A percentile compares a stretch with the other conserved stretches of the same genome.
These are phyloP conservation scores for Datnioides undecimradiatus DNA, from an alignment of 2,113 vertebrate genomes.

Conservation along the genomic window DNA sequence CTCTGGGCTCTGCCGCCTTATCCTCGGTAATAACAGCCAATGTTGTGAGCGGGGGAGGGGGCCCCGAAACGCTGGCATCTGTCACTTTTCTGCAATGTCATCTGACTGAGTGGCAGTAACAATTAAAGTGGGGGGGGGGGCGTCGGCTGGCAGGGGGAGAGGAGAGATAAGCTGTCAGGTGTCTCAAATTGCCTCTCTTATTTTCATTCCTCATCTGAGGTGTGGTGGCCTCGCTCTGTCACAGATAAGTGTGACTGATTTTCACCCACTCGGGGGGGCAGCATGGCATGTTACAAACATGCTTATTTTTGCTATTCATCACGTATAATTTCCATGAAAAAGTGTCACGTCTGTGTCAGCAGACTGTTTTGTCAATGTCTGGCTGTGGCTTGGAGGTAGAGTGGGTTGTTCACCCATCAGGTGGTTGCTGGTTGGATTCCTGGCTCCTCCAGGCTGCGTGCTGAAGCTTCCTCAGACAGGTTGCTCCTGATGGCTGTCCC, in stretches of 20 bases:
- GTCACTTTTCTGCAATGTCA: conserved; percentile 71
- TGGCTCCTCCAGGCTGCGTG: no score
- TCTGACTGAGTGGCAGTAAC: conserved; percentile 71
- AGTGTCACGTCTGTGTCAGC: no score
- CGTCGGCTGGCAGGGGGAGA: neutral
- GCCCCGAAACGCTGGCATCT: conserved; percentile 36
- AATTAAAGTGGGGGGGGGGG: conserved; percentile 59
- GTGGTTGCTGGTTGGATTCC: no score
- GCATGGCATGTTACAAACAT: no score
- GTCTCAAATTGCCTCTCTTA: conserved; percentile 44
- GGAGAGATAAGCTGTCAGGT: conserved; percentile 41
- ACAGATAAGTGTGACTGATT: conserved; percentile 17
- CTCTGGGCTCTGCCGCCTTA: conserved; percentile 30
- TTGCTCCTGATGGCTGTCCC: no score
- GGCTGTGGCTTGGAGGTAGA: neutral
- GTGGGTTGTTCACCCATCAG: no score
- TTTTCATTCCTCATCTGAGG: conserved; percentile 51
- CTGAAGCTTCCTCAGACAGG: no score
- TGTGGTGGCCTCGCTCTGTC: conserved; percentile 16
- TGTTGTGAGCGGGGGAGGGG: neutral
- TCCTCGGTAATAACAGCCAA: conserved; percentile 40
- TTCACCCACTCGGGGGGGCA: no score
- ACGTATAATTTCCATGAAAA: no score
- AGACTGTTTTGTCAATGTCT: no score
- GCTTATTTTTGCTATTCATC: no score